Evolutionary conservation across 2,113 vertebrate genomes (phyloP).

Genomic region (Myrmecophaga tridactyla): DNA sequence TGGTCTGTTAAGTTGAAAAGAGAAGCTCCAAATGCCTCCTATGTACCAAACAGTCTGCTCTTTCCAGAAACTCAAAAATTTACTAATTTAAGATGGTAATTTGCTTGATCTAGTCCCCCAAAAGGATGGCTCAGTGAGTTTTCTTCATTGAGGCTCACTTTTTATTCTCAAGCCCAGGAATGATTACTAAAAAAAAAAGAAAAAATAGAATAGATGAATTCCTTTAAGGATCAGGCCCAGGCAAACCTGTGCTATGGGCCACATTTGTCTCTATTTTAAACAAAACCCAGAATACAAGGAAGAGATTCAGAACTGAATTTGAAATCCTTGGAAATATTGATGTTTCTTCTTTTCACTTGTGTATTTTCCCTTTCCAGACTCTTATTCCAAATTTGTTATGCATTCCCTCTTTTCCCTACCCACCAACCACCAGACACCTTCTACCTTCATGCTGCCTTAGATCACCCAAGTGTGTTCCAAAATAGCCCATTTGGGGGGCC

Average conservation of each 20-base stretch:
- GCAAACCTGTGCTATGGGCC: not conserved
- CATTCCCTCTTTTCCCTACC: not conserved
- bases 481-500: not conserved
- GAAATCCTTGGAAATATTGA: not conserved
- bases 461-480: not conserved
- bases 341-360: not conserved
- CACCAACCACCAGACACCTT: not conserved
- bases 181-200: not conserved
- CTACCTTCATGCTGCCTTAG: not conserved
- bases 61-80: slow-evolving; percentile 12
- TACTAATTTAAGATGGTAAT: not conserved
- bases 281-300: not conserved
- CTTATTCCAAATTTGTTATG: not conserved
- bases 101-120: not conserved
- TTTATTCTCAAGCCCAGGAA: not conserved
- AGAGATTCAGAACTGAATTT: slow-evolving; percentile 12
- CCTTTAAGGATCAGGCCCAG: not conserved
- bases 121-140: not conserved
- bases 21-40: not conserved
- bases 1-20: not conserved
- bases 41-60: not conserved
- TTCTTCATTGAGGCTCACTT: not conserved
- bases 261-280: slow-evolving; percentile 20
- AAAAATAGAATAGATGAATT: not conserved
- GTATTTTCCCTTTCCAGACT: not conserved